Evolutionary conservation across 2,797 vertebrate genomes (phyloP).

Genomic region (Takifugu ocellatus): DNA sequence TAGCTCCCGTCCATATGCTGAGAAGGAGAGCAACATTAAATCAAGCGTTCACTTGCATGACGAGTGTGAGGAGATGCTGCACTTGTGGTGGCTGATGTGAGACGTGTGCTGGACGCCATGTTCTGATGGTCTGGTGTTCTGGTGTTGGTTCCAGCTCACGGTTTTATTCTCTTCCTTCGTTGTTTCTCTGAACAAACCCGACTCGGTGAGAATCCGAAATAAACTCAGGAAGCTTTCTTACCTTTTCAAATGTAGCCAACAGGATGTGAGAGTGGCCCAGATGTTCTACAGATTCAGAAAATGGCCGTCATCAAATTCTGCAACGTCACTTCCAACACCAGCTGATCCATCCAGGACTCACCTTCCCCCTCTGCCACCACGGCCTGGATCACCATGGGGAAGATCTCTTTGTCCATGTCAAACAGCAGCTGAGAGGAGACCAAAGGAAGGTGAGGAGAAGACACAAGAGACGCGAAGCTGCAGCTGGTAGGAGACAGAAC

Average conservation of each 20-base stretch:
- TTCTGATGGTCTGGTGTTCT: too few species aligned
- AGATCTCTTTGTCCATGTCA: constrained; percentile 92
- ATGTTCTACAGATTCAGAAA: constrained; percentile 78
- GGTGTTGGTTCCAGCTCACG: too few species aligned
- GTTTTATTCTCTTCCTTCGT: too few species aligned
- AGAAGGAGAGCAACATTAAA: constrained; percentile 21
- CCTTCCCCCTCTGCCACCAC: constrained; percentile 96
- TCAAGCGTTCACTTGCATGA: too few species aligned
- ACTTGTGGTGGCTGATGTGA: too few species aligned
- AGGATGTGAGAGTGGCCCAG: constrained; percentile 92
- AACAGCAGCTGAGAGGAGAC: constrained; percentile 82
- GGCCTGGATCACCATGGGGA: constrained; percentile 94
- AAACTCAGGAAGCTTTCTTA: constrained; percentile 40
- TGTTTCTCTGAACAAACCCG: too few species aligned
- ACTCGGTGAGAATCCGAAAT: background rate
- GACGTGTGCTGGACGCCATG: too few species aligned
- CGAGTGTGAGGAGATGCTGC: too few species aligned
- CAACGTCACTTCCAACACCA: background rate
- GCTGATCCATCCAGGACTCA: constrained; percentile 40
- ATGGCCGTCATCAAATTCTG: background rate
- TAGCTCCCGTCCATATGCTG: constrained; percentile 94
- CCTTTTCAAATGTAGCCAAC: constrained; percentile 96
- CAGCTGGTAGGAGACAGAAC: constrained; percentile 56
- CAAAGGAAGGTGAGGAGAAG: constrained; percentile 1
- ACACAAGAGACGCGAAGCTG: constrained; percentile 73